phyloP scores from a whole-genome alignment of 2,888 invertebrate species.

The Coelopa pilipes region DNA sequence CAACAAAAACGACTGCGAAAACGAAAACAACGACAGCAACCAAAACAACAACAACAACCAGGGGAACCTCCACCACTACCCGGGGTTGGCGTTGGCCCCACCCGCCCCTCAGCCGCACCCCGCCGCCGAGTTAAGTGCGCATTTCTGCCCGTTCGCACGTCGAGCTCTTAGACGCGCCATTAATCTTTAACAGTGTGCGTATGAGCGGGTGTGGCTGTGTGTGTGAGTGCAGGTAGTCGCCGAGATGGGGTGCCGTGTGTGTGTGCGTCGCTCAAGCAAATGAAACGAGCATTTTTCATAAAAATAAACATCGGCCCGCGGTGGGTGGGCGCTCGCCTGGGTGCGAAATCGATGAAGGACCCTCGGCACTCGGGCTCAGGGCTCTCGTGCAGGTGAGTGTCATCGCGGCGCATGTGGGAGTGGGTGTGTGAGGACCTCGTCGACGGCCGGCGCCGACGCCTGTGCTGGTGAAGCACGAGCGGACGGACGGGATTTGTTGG shows the following conservation, averaged over 20 bases:
- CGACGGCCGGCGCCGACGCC: not conserved
- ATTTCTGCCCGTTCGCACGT: slow-evolving; percentile 46
- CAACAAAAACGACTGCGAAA: no score
- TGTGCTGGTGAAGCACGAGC: not conserved
- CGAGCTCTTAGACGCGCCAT: slow-evolving; percentile 51
- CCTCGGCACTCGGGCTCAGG: not conserved
- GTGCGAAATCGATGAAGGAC: not conserved
- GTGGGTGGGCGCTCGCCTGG: not conserved
- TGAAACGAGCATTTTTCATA: slow-evolving; percentile 21
- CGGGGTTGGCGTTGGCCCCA: not conserved
- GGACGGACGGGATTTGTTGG: no score
- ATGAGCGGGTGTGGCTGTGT: not conserved
- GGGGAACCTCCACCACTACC: no score
- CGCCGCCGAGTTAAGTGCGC: slow-evolving; percentile 11
- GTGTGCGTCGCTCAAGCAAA: slow-evolving; percentile 24
- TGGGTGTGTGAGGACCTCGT: not conserved
- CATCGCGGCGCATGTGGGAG: no score
- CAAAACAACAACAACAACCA: no score
- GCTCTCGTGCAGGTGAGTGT: no score
- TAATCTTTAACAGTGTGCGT: slow-evolving; percentile 50
- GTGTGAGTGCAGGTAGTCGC: not conserved
- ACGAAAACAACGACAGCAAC: no score
- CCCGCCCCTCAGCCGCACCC: not conserved
- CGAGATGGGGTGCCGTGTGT: not conserved
- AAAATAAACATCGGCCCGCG: slow-evolving; percentile 14